These are phyloP conservation scores for Daktulosphaira vitifoliae DNA, from an alignment of 1,140 invertebrate species.

Conservation along the genomic window DNA sequence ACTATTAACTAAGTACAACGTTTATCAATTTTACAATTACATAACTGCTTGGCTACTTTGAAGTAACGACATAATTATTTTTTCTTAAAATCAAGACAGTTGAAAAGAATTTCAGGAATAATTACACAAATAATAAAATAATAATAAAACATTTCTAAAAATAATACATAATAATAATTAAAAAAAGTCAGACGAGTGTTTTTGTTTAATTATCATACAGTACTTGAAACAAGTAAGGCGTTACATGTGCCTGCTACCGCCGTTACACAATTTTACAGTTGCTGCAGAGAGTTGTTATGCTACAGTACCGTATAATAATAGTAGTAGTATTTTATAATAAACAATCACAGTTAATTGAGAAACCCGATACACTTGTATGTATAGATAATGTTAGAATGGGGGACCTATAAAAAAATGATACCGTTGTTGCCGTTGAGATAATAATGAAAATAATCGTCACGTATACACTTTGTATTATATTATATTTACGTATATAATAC, in stretches of 20 bases:
- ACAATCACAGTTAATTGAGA: slow-evolving; percentile 19
- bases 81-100: slow-evolving; percentile 5
- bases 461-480: too few species aligned
- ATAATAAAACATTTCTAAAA: too few species aligned
- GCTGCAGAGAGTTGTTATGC: too few species aligned
- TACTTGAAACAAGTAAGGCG: background rate
- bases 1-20: slow-evolving; percentile 17
- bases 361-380: slow-evolving; percentile 15
- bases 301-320: too few species aligned
- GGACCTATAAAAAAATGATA: slow-evolving; percentile 3
- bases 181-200: too few species aligned
- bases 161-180: too few species aligned
- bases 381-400: background rate
- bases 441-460: too few species aligned
- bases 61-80: background rate
- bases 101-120: background rate
- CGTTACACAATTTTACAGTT: background rate
- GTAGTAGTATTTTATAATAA: background rate
- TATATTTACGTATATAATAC: too few species aligned
- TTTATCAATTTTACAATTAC: slow-evolving; percentile 13
- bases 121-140: too few species aligned
- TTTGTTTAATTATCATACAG: too few species aligned
- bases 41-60: background rate
- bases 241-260: background rate
- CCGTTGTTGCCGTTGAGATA: too few species aligned